Percentiles rank a stretch among this genome's conserved stretches.
phyloP scores from a whole-genome alignment of 2,888 invertebrate species.

The Microdon myrmicae region DNA sequence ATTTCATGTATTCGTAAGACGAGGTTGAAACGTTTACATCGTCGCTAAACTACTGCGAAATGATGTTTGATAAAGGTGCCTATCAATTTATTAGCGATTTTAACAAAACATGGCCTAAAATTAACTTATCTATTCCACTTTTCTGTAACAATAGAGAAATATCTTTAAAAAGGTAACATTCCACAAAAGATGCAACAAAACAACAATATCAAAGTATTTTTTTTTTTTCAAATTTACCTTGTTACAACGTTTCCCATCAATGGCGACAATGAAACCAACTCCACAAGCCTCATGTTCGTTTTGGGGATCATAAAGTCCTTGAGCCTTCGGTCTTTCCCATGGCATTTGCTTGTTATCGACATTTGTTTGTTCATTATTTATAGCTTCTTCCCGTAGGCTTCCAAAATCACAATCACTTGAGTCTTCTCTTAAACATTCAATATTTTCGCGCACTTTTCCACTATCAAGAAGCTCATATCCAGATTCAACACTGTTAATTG shows the following conservation, averaged over 20 bases:
- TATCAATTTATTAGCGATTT: no score
- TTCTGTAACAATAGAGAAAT: neutral
- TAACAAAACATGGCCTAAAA: no score
- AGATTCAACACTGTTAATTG: conserved; percentile 64
- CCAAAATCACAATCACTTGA: conserved; percentile 37
- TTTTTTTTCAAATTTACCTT: conserved; percentile 81
- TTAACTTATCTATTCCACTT: no score
- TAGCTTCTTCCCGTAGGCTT: conserved; percentile 31
- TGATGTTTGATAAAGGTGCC: no score
- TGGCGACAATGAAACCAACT: conserved; percentile 98
- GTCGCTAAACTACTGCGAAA: no score
- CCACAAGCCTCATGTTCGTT: conserved; percentile 98
- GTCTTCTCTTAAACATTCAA: conserved; percentile 43
- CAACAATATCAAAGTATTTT: no score
- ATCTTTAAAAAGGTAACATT: neutral
- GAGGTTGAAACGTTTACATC: no score
- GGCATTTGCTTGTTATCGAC: conserved; percentile 67
- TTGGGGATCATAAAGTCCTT: conserved; percentile 95
- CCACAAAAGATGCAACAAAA: conserved; percentile 4
- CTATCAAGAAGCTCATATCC: conserved; percentile 64
- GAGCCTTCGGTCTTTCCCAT: conserved; percentile 86
- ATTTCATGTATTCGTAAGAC: no score
- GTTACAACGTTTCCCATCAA: conserved; percentile 93
- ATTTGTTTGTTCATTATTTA: conserved; percentile 43
- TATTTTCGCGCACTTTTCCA: conserved; percentile 48